phyloP scores from a whole-genome alignment of 2,113 vertebrate genomes.

The Dasyurus viverrinus region DNA sequence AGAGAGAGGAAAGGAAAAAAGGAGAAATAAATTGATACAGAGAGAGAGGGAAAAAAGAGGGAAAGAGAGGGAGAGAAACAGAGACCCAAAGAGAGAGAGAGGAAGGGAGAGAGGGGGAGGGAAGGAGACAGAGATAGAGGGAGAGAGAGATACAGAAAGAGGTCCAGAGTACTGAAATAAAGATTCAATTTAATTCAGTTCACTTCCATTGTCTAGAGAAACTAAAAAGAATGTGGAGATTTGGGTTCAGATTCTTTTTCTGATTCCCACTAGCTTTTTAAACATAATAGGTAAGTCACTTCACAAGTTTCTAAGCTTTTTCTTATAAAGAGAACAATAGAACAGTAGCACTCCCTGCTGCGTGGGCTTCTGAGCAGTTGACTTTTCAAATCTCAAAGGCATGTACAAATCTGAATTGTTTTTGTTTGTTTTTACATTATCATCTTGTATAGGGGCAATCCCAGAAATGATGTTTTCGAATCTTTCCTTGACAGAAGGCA shows the following conservation, averaged over 20 bases:
- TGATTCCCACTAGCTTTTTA: background rate
- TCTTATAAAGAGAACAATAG: background rate
- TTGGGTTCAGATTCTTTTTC: background rate
- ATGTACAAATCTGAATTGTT: background rate
- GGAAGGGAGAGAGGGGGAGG: too few species aligned
- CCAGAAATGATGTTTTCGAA: fast-evolving
- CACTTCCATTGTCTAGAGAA: background rate
- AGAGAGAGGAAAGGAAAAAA: too few species aligned
- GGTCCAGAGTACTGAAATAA: background rate
- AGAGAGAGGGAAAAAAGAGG: too few species aligned
- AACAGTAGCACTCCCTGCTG: background rate
- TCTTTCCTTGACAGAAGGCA: background rate
- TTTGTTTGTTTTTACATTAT: background rate
- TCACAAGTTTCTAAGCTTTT: background rate
- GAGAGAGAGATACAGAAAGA: too few species aligned
- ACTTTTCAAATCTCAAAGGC: background rate
- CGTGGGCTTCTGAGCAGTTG: background rate
- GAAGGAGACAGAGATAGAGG: too few species aligned
- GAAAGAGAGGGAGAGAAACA: too few species aligned
- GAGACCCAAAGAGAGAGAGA: too few species aligned
- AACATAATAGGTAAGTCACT: background rate
- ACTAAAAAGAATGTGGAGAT: background rate
- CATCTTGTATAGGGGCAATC: background rate
- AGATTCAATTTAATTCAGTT: background rate
- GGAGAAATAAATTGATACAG: too few species aligned